Evolutionary conservation across 2,113 vertebrate species (phyloP), one percentile per base, ranked within the genome.

Genomic region (Lepus americanus): DNA sequence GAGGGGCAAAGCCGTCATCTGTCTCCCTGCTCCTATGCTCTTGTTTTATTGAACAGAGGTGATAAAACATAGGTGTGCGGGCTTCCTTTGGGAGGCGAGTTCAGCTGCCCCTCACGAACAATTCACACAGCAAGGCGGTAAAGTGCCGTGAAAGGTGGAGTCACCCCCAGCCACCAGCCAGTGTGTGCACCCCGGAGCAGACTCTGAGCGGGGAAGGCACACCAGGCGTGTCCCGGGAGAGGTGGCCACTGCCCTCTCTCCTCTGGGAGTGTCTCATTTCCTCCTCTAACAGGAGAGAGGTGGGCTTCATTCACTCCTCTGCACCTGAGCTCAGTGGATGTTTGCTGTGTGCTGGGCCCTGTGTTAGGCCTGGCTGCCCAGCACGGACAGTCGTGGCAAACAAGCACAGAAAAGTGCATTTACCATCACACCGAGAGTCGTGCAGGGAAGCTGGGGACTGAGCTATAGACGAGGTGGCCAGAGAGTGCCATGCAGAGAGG

Each of bases 41-140:
- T 72, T 19, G 16, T 73, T 66, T 31, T 14, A 25, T 63, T 6
- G 29, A 51, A 11, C 33, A 55, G 25, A 87, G 70, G 44, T 78
- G 88, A 77, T 22, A 76, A 69, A 53, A 36, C 51, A 69, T 36
- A 16, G 55, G 19, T 14, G 14, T 59, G 55, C 14, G 5, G 23
- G 13, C 27, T 63, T 27, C 17, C 33, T 49, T 36, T 31, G 61
- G n/a, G 3, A 16, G 23, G 53, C 31, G 55, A 9, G 1, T 8
- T 49, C 4, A 1, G 25, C 7, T 8, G 29, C 49, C 61, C 14
- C 33, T 51, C 0, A 6, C 8, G 29, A 88, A 22, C 51, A 4
- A 8, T 1, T 29, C 17, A 19, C 1, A 49, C 20, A 20, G 1
- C 0, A 5, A 4, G 1, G 14, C 14, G 10, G 53, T 3, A 0